Conservation (phyloP, 2,113 vertebrate species). For the Nanorana parkeri region DNA sequence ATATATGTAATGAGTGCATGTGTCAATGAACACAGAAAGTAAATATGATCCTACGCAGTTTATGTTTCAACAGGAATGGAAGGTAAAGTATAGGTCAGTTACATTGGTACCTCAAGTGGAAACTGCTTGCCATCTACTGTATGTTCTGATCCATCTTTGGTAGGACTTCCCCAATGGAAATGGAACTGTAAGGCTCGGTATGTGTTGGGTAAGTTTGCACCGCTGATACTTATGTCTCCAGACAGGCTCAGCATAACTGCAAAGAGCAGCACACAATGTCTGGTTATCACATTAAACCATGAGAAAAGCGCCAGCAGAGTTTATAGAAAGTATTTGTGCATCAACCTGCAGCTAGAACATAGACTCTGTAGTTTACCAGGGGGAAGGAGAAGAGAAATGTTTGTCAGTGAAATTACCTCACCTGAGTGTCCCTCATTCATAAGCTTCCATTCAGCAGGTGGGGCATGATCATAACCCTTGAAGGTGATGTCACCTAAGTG, state of each 20-base stretch:
- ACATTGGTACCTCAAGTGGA: conserved; percentile 81
- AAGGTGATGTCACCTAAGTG: conserved; percentile 73
- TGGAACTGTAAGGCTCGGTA: conserved; percentile 81
- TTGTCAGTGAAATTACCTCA: conserved; percentile 47
- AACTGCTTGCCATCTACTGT: conserved; percentile 73
- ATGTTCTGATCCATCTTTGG: conserved; percentile 80
- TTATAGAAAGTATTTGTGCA: too few species aligned
- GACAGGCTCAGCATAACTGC: conserved; percentile 70
- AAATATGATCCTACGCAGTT: too few species aligned
- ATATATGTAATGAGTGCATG: too few species aligned
- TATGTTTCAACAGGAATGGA: too few species aligned
- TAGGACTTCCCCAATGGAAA: conserved; percentile 83
- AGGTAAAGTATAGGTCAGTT: too few species aligned
- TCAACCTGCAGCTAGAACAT: background rate
- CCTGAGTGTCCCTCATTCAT: conserved; percentile 81
- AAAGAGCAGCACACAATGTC: background rate
- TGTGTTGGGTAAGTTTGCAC: conserved; percentile 71
- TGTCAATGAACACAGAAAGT: too few species aligned
- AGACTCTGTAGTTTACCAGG: background rate
- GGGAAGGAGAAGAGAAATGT: background rate
- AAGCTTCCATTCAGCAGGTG: conserved; percentile 76
- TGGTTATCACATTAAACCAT: background rate
- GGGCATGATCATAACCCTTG: conserved; percentile 75
- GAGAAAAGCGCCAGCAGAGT: too few species aligned
- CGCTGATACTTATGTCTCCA: conserved; percentile 72